Percentiles rank a stretch among this genome's conserved stretches.
These are phyloP conservation scores for Sardinella longiceps DNA, from an alignment of 2,797 vertebrate genomes.

Conservation along the genomic window DNA sequence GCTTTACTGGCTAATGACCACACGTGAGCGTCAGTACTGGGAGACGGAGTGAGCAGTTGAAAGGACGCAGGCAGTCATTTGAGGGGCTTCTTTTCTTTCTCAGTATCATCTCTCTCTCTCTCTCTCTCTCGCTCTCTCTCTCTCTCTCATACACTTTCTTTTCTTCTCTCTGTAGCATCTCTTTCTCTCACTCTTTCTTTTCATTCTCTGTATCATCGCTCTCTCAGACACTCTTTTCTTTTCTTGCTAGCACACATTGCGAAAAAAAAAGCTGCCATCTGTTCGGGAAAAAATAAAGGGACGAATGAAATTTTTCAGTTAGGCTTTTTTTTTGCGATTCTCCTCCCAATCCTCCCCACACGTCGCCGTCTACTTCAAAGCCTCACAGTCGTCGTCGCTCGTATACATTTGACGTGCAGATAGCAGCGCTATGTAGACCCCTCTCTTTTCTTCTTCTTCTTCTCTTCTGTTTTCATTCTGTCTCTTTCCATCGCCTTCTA, in stretches of 20 bases:
- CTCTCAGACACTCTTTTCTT: conserved; percentile 26
- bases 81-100: neutral
- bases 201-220: neutral
- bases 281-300: neutral
- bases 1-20: conserved; percentile 17
- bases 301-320: neutral
- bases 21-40: neutral
- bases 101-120: conserved; percentile 20
- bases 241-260: neutral
- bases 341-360: conserved; percentile 3
- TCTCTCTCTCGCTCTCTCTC: conserved; percentile 28
- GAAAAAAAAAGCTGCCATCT: conserved; percentile 8
- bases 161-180: conserved; percentile 12
- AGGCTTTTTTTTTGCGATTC: neutral
- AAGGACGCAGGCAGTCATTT: neutral
- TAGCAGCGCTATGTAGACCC: conserved; percentile 42
- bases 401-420: conserved; percentile 23
- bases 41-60: neutral
- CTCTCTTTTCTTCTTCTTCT: neutral
- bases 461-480: neutral
- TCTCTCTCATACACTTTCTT: conserved; percentile 23
- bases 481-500: neutral
- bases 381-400: neutral
- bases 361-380: conserved; percentile 5
- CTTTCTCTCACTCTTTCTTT: conserved; percentile 7